Percentiles rank a stretch among this genome's conserved stretches.
These are phyloP conservation scores for Cyprinella venusta DNA, from an alignment of 2,797 vertebrate genomes.

Conservation along the genomic window DNA sequence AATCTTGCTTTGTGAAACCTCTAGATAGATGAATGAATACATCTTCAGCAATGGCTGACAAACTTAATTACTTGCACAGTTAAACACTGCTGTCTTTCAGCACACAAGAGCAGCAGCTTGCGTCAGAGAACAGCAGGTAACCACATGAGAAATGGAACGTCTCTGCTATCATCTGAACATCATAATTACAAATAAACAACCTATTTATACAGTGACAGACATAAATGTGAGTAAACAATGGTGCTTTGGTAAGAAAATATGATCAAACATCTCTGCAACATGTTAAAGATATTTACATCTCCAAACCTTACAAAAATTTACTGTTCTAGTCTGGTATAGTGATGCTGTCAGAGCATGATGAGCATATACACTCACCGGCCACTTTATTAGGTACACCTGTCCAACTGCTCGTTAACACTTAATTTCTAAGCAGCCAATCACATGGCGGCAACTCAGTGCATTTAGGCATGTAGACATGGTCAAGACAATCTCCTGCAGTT, in stretches of 20 bases:
- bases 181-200: constrained; percentile 33
- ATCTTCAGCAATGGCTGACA: constrained; percentile 35
- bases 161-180: constrained; percentile 34
- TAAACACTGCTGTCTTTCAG: constrained; percentile 14
- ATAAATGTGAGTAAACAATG: background rate
- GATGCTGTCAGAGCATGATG: background rate
- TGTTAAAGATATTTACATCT: background rate
- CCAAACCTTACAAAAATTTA: background rate
- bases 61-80: constrained; percentile 29
- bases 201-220: constrained; percentile 24
- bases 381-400: too few relatives aligned
- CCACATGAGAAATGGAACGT: constrained; percentile 16
- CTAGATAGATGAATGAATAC: constrained; percentile 10
- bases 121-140: constrained; percentile 33
- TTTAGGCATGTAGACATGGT: too few relatives aligned
- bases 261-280: background rate
- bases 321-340: background rate
- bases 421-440: too few relatives aligned
- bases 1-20: constrained; percentile 15
- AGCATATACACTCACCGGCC: too few relatives aligned
- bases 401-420: too few relatives aligned
- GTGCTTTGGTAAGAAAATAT: background rate
- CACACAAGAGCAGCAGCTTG: constrained; percentile 24
- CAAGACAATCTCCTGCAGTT: too few relatives aligned
- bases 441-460: too few relatives aligned